Evolutionary conservation across 1,140 invertebrate species (phyloP), one percentile per base, ranked within the genome.

Genomic region (Drosophila subpulchrella): DNA sequence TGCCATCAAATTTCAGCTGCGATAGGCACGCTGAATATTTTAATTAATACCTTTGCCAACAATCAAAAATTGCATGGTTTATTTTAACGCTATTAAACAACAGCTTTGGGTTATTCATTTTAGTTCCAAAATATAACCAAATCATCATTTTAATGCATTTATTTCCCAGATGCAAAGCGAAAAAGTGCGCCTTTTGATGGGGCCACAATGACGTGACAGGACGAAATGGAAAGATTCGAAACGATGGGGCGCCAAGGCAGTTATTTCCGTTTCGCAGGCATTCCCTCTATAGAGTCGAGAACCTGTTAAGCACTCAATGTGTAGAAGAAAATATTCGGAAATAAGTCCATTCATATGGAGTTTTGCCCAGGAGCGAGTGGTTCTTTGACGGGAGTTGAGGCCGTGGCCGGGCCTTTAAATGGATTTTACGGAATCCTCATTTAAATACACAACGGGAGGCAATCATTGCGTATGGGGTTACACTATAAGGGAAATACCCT

Each of bases 401-500:
- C 38, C 48, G 50, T 65, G 63, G 79, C 70, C 60, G 79, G 79
- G 79, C 81, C 67, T 74, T 71, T 51, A 83, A 88, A 80, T 88
- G 72, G 84, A 83, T 77, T 83, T 88, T 80, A 58, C 65, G 72
- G 54, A 67, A 88, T 80, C 65, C 83, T 80, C 65, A 83, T 88
- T 88, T 88, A 67, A 88, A 88, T 86, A 79, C 78, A 41, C 82
- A 75, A 81, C 60, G 62, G 77, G 81, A 44, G 51, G 51, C 50
- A 44, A 50, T 42, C 47, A 15, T 39, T 7, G 17, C 17, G 13
- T 46, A 36, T 20, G 15, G 17, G 27, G n/a, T 17, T 8, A 13
- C 6, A 27, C 10, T 47, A 61, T 42, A 47, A 4, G 2, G 0
- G 3, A 6, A 60, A 86, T 78, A 51, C 73, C 13, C 81, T 79